A percentile compares a stretch with the other conserved stretches of the same genome.
phyloP scores from a whole-genome alignment of 1,140 invertebrate genomes.

The Drosophila oshimai region DNA sequence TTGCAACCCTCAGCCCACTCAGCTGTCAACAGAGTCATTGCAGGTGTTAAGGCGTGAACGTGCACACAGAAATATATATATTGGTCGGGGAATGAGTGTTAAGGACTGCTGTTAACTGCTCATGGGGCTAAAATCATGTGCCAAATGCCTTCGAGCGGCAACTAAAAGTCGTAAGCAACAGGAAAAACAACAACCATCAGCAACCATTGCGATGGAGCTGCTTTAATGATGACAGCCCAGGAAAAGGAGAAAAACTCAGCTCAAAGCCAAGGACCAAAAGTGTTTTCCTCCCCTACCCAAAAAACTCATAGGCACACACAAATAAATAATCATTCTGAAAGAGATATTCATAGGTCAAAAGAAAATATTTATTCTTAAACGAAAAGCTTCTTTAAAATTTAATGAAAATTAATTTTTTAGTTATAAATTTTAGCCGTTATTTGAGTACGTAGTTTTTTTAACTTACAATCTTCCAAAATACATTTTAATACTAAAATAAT shows the following conservation, averaged over 20 bases:
- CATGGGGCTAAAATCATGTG: slow-evolving; percentile 21
- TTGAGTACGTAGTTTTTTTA: too few relatives aligned
- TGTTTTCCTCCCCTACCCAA: slow-evolving; percentile 3
- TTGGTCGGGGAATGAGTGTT: not conserved
- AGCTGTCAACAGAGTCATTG: slow-evolving; percentile 50
- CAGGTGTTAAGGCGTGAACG: slow-evolving; percentile 60
- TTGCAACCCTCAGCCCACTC: slow-evolving; percentile 10
- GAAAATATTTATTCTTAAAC: too few relatives aligned
- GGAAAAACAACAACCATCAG: slow-evolving; percentile 19
- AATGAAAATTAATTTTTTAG: too few relatives aligned
- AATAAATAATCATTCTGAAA: not conserved
- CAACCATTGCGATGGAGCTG: slow-evolving; percentile 10
- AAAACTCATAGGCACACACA: not conserved
- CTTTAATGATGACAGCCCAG: slow-evolving; percentile 35
- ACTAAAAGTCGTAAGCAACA: slow-evolving; percentile 58
- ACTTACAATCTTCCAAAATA: too few relatives aligned
- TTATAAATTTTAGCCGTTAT: too few relatives aligned
- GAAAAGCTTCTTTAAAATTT: too few relatives aligned
- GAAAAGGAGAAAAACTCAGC: slow-evolving; percentile 10
- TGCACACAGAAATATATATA: slow-evolving; percentile 5
- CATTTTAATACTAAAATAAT: too few relatives aligned
- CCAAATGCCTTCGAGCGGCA: slow-evolving; percentile 59
- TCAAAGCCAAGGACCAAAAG: slow-evolving; percentile 30
- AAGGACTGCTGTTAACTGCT: slow-evolving; percentile 20
- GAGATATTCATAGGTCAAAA: not conserved